A percentile compares a stretch with the other conserved stretches of the same genome.
These are phyloP conservation scores for Zhuqinia jingwanae DNA, from an alignment of 2,888 invertebrate genomes.

Conservation along the genomic window DNA sequence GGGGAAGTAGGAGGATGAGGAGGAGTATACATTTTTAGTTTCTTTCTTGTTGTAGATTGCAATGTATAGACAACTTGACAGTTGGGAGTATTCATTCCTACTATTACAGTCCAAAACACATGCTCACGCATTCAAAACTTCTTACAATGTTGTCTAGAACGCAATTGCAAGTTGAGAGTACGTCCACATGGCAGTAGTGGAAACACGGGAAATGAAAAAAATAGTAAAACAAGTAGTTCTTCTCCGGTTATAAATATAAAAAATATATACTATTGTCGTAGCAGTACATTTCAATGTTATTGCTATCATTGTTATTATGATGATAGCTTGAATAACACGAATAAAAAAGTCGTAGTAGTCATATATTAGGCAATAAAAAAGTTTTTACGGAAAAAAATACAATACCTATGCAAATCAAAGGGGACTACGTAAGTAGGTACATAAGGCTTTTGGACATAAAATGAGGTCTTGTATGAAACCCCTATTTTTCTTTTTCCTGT, in stretches of 20 bases:
- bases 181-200: neutral
- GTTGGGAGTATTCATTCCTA: constrained; percentile 12
- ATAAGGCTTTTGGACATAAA: neutral
- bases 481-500: neutral
- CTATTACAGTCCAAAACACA: neutral
- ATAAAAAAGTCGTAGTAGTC: no score
- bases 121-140: constrained; percentile 25
- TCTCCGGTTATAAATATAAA: neutral
- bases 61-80: constrained; percentile 31
- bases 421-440: neutral
- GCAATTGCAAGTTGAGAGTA: neutral
- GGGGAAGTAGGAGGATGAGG: neutral
- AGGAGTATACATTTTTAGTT: constrained; percentile 21
- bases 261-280: neutral
- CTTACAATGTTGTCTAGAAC: constrained; percentile 25
- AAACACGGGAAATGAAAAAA: constrained; percentile 41
- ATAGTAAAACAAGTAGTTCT: constrained; percentile 44
- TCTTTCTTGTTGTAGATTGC: neutral
- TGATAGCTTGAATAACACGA: neutral
- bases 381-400: no score
- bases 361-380: no score
- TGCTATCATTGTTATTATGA: constrained; percentile 14
- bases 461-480: constrained; percentile 9
- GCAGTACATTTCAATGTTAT: neutral
- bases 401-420: neutral